Conservation (phyloP, 2,888 invertebrate genomes). For the Eulithis testata region DNA sequence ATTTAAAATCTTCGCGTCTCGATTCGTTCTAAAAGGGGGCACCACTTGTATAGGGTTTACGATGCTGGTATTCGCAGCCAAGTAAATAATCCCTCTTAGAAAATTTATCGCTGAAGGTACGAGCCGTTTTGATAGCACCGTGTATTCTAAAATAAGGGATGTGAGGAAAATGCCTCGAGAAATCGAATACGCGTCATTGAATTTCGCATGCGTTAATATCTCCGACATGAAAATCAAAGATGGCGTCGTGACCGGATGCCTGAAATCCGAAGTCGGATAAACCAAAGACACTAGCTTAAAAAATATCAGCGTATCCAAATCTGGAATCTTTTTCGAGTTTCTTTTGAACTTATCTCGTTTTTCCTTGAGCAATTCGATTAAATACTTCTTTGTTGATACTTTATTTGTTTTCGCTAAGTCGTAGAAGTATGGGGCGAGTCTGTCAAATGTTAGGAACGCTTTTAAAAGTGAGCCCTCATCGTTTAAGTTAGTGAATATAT, state of each 20-base stretch:
- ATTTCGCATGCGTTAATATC: slow-evolving; percentile 87
- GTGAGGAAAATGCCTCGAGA: slow-evolving; percentile 91
- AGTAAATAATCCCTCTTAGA: slow-evolving; percentile 89
- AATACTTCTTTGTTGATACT: slow-evolving; percentile 86
- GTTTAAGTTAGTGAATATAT: slow-evolving; percentile 79
- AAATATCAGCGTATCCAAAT: slow-evolving; percentile 89
- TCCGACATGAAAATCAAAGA: slow-evolving; percentile 92
- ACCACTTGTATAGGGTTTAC: slow-evolving; percentile 86
- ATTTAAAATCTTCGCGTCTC: slow-evolving; percentile 83
- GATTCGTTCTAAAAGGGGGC: slow-evolving; percentile 87
- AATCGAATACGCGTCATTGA: slow-evolving; percentile 87
- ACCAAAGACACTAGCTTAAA: slow-evolving; percentile 92
- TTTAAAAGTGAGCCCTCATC: slow-evolving; percentile 72
- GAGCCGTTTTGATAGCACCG: slow-evolving; percentile 90
- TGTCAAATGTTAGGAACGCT: slow-evolving; percentile 85
- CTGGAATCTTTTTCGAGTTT: slow-evolving; percentile 85
- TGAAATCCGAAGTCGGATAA: slow-evolving; percentile 95
- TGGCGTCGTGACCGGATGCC: slow-evolving; percentile 96
- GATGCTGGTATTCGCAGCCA: slow-evolving; percentile 87
- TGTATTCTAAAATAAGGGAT: slow-evolving; percentile 91
- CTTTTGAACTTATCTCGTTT: slow-evolving; percentile 87
- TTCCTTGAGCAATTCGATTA: slow-evolving; percentile 89
- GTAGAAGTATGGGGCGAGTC: slow-evolving; percentile 84
- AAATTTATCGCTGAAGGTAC: slow-evolving; percentile 93
- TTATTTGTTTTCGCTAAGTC: slow-evolving; percentile 90